Conservation (phyloP, 2,888 invertebrate species). For the Anodontia alba region DNA sequence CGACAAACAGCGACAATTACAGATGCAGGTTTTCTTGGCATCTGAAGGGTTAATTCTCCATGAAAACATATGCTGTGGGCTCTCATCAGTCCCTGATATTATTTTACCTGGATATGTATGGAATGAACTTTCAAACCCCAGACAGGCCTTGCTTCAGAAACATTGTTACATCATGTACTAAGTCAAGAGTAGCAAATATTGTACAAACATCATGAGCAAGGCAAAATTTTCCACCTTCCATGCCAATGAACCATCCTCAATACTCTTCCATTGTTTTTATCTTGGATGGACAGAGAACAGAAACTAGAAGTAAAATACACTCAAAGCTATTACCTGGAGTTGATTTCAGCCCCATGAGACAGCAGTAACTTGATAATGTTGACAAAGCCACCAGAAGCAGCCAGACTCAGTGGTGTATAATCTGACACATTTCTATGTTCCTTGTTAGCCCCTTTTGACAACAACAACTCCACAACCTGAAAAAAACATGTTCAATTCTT, state of each 20-base stretch:
- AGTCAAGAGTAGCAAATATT: slow-evolving; percentile 19
- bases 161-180: background rate
- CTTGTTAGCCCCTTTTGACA: slow-evolving; percentile 96
- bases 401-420: slow-evolving; percentile 99
- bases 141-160: slow-evolving; percentile 5
- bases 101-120: too few relatives aligned
- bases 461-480: slow-evolving; percentile 94
- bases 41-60: too few relatives aligned
- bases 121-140: too few relatives aligned
- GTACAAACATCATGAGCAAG: background rate
- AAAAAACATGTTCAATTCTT: slow-evolving; percentile 30
- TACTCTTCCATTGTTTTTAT: too few relatives aligned
- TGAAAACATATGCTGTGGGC: too few relatives aligned
- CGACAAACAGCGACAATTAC: too few relatives aligned
- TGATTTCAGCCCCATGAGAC: slow-evolving; percentile 98
- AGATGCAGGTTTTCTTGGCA: too few relatives aligned
- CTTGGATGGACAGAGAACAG: too few relatives aligned
- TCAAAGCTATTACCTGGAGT: slow-evolving; percentile 90
- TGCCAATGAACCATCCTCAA: too few relatives aligned
- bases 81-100: too few relatives aligned
- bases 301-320: too few relatives aligned
- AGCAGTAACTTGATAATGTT: slow-evolving; percentile 98
- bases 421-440: slow-evolving; percentile 98
- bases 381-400: slow-evolving; percentile 99
- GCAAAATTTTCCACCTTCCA: too few relatives aligned